These are phyloP conservation scores for Rhadinocentrus ornatus DNA, from an alignment of 2,797 vertebrate genomes.

Conservation along the genomic window DNA sequence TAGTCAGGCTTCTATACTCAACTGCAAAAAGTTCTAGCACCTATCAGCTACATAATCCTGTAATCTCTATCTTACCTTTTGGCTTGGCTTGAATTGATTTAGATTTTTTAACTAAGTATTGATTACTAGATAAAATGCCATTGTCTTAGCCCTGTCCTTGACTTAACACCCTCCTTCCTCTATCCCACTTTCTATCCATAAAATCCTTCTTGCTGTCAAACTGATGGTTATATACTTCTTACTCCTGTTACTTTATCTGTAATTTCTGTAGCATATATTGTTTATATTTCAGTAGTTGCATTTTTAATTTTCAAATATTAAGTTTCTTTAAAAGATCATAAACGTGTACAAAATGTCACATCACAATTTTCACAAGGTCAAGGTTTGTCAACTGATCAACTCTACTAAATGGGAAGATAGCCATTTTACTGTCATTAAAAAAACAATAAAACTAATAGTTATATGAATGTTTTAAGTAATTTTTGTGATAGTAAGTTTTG, in stretches of 20 bases:
- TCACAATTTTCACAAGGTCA: no score
- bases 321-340: neutral
- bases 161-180: slow-evolving; percentile 5
- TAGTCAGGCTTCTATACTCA: neutral
- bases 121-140: slow-evolving; percentile 32
- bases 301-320: neutral
- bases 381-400: no score
- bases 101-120: slow-evolving; percentile 27
- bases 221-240: neutral
- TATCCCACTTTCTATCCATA: neutral
- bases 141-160: slow-evolving; percentile 36
- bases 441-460: no score
- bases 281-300: neutral
- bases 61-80: neutral
- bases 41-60: neutral
- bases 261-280: neutral
- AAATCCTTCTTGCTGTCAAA: neutral
- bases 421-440: no score
- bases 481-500: no score
- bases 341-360: neutral
- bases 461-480: neutral
- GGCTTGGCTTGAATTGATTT: slow-evolving; percentile 36
- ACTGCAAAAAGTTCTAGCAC: neutral
- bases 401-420: no score
- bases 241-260: neutral